Evolutionary conservation across 1,140 invertebrate species (phyloP).

Genomic region (Aphaenogaster floridana): DNA sequence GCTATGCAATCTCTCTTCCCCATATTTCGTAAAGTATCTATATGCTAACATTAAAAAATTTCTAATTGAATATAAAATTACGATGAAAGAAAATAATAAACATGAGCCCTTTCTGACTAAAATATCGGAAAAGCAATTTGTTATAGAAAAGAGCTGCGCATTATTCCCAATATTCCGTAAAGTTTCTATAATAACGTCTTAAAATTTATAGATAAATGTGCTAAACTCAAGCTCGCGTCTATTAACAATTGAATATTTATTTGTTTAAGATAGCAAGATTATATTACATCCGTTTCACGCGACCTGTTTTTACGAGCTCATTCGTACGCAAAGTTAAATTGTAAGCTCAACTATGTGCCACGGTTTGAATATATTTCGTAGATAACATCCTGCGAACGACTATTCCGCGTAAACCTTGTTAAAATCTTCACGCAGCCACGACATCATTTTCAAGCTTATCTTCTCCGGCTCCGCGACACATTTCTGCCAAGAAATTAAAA

Average conservation of each 20-base stretch:
- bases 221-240: not conserved
- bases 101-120: not conserved
- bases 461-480: not conserved
- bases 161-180: not conserved
- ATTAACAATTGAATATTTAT: not conserved
- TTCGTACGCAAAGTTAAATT: conserved; percentile 45
- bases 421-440: not conserved
- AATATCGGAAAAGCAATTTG: not conserved
- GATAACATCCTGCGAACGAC: conserved; percentile 14
- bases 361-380: not conserved
- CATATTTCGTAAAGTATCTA: not conserved
- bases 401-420: conserved; percentile 15
- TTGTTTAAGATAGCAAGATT: not conserved
- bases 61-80: not conserved
- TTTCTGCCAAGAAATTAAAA: conserved; percentile 6
- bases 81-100: too few species aligned
- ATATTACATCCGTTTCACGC: not conserved
- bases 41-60: not conserved
- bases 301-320: conserved; percentile 1
- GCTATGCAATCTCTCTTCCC: not conserved
- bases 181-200: not conserved
- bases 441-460: not conserved
- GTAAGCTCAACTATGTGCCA: not conserved
- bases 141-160: not conserved
- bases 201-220: not conserved